phyloP scores from a whole-genome alignment of 2,888 invertebrate species.

The Tenthredo distinguenda region DNA sequence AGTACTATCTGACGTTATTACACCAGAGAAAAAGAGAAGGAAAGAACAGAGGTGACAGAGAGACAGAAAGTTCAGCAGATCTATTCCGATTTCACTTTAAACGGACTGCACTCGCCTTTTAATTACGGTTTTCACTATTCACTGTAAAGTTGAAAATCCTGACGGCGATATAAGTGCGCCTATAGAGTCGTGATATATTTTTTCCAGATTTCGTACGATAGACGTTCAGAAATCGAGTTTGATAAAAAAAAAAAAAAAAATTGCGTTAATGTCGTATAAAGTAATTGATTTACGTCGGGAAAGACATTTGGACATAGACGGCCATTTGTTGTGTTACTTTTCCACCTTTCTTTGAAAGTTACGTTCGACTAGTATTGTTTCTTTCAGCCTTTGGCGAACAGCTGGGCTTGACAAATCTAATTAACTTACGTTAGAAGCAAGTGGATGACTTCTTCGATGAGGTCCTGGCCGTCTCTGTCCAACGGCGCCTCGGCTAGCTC shows the following conservation, averaged over 20 bases:
- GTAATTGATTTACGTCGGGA: not conserved
- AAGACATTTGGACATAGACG: slow-evolving; percentile 1
- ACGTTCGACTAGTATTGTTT: slow-evolving; percentile 29
- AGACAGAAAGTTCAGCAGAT: not conserved
- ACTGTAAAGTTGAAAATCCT: not conserved
- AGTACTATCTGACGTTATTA: slow-evolving; percentile 15
- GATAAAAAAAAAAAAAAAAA: not conserved
- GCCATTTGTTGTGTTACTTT: slow-evolving; percentile 15
- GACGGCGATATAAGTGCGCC: not conserved
- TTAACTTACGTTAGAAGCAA: slow-evolving; percentile 85
- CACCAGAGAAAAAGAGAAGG: not conserved
- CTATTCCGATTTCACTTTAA: not conserved
- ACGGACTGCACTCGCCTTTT: not conserved
- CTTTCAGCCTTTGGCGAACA: slow-evolving; percentile 18
- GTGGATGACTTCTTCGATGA: slow-evolving; percentile 85
- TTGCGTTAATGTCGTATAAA: not conserved
- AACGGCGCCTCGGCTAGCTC: slow-evolving; percentile 82
- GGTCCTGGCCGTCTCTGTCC: slow-evolving; percentile 81
- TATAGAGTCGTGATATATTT: not conserved
- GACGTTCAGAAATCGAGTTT: not conserved
- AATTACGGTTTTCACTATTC: not conserved
- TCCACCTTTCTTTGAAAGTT: slow-evolving; percentile 4
- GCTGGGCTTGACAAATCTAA: slow-evolving; percentile 50
- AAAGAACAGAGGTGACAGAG: not conserved
- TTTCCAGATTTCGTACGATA: not conserved